Base-by-base conservation (phyloP, 2,888 invertebrate species). In the Lottia gigantea region DNA sequence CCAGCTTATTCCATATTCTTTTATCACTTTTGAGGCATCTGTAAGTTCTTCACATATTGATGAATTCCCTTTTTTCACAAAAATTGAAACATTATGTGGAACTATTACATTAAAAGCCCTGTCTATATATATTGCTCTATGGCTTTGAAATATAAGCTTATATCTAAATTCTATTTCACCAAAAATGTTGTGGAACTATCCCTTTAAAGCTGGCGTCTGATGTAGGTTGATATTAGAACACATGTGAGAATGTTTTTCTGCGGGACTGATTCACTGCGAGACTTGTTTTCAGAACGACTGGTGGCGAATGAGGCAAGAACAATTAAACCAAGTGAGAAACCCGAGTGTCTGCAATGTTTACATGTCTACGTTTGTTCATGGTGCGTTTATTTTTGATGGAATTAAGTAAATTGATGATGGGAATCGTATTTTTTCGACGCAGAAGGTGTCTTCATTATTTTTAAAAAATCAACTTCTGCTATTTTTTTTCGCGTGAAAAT, bases 371-470 rank as follows among this genome's bases (percentile, higher is more conserved):
- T 11, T 23, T 55, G 55, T 55, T 23, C 55, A 23, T 55, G 55
- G 55, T 55, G 55, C 23, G 55, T 55, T 12, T 55, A 55, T 55
- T 55, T 55, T 55, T 55, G 55, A 55, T 7, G 55, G 55, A 23
- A 55, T 55, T 55, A 55, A 55, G 55, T 55, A 14, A 55, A 23
- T 55, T 55, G 55, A 55, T 55, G 19, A 23, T 19, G 19, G 19
- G 55, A 55, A 19, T 55, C 23, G 12, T 23, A 19, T 19, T 55
- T 55, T 19, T 55, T 55, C 6, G 14, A 23, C 23, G 14, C 23
- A 23, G 55, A 55, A 55, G 55, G 55, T 55, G 55, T 55, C 55
- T 23, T 19, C 23, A 23, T 55, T 55, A 55, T 55, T 23, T 23
- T 11, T 7, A 40, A 40, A 40, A 40, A 40, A 40, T 40, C 40